Percentiles rank a stretch among this genome's conserved stretches.
Conservation (phyloP, 2,113 vertebrate species). For the Campylomormyrus tamandua region DNA sequence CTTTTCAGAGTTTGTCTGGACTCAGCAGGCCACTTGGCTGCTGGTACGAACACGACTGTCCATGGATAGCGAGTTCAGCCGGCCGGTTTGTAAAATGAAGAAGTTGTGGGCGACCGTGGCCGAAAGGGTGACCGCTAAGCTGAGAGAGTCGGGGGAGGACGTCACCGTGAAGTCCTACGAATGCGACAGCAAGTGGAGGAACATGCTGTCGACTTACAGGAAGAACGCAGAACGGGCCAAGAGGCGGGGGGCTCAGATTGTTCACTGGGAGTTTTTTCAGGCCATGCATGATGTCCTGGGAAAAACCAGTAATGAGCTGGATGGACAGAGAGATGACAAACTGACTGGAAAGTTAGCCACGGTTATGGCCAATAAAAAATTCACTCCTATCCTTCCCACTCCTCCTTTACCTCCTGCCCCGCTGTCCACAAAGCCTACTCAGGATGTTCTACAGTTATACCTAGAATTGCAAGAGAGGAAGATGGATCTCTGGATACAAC, state of each 20-base stretch:
- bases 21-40: conserved; percentile 62
- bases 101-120: conserved; percentile 64
- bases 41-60: conserved; percentile 59
- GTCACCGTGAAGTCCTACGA: conserved; percentile 57
- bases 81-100: conserved; percentile 67
- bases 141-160: conserved; percentile 45
- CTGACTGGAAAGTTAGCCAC: conserved; percentile 49
- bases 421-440: conserved; percentile 42
- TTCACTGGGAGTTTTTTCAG: conserved; percentile 68
- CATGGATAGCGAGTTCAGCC: conserved; percentile 62
- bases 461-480: conserved; percentile 69
- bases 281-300: conserved; percentile 59
- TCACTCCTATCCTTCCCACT: conserved; percentile 59
- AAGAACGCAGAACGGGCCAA: conserved; percentile 59
- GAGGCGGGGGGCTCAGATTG: conserved; percentile 43
- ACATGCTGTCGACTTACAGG: conserved; percentile 65
- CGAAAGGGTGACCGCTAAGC: conserved; percentile 52
- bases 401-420: conserved; percentile 30
- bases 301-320: conserved; percentile 53
- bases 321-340: conserved; percentile 52
- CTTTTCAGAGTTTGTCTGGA: conserved; percentile 63
- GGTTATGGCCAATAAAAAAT: conserved; percentile 54
- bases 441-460: conserved; percentile 64
- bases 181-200: conserved; percentile 68
- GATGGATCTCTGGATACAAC: conserved; percentile 67